A percentile compares a stretch with the other conserved stretches of the same genome.
phyloP scores from a whole-genome alignment of 2,113 vertebrate species.

The Cercopithecus mona region DNA sequence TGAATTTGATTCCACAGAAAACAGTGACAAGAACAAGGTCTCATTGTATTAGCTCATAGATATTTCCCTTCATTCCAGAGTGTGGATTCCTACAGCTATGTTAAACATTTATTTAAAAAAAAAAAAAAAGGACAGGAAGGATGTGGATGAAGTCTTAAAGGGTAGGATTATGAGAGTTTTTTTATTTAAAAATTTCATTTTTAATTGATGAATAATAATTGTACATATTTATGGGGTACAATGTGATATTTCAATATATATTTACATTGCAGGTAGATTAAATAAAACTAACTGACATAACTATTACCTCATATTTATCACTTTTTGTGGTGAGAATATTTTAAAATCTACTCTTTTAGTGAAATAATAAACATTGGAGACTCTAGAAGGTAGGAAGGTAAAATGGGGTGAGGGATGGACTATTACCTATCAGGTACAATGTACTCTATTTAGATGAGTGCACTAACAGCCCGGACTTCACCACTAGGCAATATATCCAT shows the following conservation, averaged over 20 bases:
- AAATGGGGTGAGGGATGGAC: no score
- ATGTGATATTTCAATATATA: neutral
- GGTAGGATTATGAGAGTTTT: neutral
- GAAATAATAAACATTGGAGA: no score
- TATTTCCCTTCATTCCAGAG: neutral
- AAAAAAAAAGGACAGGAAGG: neutral
- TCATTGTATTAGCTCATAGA: neutral
- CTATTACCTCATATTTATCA: neutral
- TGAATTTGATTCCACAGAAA: neutral
- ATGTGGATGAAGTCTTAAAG: neutral
- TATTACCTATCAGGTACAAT: no score
- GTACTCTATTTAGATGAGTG: no score
- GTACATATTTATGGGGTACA: neutral
- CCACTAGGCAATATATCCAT: no score
- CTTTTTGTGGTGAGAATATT: neutral
- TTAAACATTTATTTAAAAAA: neutral
- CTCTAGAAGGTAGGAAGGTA: neutral
- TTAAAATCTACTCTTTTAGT: neutral
- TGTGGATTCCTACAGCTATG: neutral
- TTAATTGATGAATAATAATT: neutral
- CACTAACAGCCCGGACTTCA: no score
- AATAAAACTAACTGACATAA: neutral
- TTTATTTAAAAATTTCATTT: neutral
- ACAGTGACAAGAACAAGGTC: neutral
- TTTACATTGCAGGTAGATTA: neutral